Percentiles rank a stretch among this genome's conserved stretches.
phyloP scores from a whole-genome alignment of 2,113 vertebrate genomes.

The Nasalis larvatus region DNA sequence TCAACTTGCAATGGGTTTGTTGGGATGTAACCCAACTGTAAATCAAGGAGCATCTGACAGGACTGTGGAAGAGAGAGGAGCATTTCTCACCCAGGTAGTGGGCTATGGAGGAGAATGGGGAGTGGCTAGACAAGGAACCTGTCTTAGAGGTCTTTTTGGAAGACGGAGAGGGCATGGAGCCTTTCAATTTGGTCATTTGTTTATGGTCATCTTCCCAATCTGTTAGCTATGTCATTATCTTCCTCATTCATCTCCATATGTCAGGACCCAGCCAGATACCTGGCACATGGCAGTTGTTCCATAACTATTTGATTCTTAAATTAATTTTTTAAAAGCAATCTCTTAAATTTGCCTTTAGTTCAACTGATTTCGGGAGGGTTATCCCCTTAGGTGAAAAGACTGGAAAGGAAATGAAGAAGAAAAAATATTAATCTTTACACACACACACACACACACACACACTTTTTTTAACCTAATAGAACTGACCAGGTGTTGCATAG shows the following conservation, averaged over 20 bases:
- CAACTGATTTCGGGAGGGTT: background rate
- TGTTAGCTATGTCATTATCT: background rate
- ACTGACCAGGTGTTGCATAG: background rate
- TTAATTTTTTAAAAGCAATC: background rate
- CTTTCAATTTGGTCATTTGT: background rate
- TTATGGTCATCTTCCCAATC: background rate
- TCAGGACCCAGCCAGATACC: fast-evolving
- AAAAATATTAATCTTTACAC: background rate
- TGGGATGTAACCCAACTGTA: background rate
- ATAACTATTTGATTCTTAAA: background rate
- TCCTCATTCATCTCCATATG: background rate
- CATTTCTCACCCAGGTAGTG: background rate
- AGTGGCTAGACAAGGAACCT: background rate
- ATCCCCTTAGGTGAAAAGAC: background rate
- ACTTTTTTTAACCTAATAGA: background rate
- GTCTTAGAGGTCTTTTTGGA: background rate
- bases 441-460: background rate
- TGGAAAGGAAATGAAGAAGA: background rate
- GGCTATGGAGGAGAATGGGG: background rate
- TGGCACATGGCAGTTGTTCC: background rate
- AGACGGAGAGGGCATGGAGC: background rate
- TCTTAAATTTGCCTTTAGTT: background rate
- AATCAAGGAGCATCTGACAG: background rate
- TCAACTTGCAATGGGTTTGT: background rate
- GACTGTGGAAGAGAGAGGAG: background rate